These are phyloP conservation scores for Holcopasites calliopsidis DNA, from an alignment of 1,140 invertebrate genomes.

Conservation along the genomic window DNA sequence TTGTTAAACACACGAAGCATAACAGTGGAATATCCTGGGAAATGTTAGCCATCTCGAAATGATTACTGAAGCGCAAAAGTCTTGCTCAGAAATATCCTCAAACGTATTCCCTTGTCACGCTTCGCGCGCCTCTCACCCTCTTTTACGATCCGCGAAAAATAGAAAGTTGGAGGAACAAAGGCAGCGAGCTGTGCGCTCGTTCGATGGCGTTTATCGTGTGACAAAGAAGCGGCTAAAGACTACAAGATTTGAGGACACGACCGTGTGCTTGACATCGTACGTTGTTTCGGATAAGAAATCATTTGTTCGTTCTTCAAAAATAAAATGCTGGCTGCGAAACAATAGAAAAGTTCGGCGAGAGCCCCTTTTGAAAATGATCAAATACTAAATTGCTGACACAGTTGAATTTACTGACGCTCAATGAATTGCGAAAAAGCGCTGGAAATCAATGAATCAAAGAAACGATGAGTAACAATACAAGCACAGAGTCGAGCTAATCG, in stretches of 20 bases:
- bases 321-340: no score
- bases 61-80: no score
- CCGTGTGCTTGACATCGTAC: constrained; percentile 68
- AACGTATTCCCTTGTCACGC: no score
- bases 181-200: constrained; percentile 46
- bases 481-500: constrained; percentile 65
- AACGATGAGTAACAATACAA: constrained; percentile 53
- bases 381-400: neutral
- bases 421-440: constrained; percentile 1
- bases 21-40: no score
- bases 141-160: constrained; percentile 20
- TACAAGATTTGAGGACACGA: constrained; percentile 67
- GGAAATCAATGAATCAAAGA: neutral
- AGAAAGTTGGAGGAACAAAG: constrained; percentile 2
- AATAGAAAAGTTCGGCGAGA: neutral
- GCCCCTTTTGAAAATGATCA: no score
- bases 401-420: neutral
- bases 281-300: constrained; percentile 11
- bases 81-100: no score
- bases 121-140: no score
- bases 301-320: neutral
- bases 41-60: no score
- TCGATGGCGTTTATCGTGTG: constrained; percentile 65
- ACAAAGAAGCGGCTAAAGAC: constrained; percentile 74
- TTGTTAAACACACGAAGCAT: no score